Conservation (phyloP, 2,888 invertebrate genomes). For the Noctua comes region DNA sequence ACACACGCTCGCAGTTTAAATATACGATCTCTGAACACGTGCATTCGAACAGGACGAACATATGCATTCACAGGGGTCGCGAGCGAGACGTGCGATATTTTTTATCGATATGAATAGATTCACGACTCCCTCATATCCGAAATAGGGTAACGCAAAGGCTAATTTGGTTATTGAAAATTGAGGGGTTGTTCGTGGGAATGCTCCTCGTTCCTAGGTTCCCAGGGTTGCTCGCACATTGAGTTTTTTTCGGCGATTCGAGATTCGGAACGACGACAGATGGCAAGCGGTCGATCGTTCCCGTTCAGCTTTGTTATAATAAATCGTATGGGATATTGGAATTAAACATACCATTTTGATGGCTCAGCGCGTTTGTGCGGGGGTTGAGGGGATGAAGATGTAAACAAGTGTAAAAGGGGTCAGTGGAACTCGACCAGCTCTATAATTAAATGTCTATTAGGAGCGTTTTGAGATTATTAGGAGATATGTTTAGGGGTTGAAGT, state of each 20-base stretch:
- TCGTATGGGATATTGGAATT: conserved; percentile 89
- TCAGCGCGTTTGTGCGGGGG: conserved; percentile 81
- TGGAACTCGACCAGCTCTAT: conserved; percentile 84
- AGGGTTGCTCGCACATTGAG: conserved; percentile 90
- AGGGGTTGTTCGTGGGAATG: conserved; percentile 93
- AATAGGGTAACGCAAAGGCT: conserved; percentile 91
- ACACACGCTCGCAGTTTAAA: conserved; percentile 83
- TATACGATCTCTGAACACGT: conserved; percentile 90
- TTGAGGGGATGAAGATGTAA: conserved; percentile 89
- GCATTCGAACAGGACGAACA: conserved; percentile 89
- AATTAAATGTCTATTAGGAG: conserved; percentile 90
- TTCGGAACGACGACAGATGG: conserved; percentile 90
- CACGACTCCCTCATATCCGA: conserved; percentile 90
- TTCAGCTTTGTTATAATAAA: conserved; percentile 89
- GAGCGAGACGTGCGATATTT: conserved; percentile 84
- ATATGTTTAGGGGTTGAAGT: conserved; percentile 82
- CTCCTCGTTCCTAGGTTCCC: conserved; percentile 92
- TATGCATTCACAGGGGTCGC: conserved; percentile 70
- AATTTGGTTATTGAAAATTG: conserved; percentile 91
- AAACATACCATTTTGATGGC: conserved; percentile 90
- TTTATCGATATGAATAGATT: conserved; percentile 89
- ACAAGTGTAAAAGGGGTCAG: conserved; percentile 91
- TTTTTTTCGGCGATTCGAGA: conserved; percentile 88
- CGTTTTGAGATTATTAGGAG: conserved; percentile 87
- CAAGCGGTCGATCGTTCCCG: conserved; percentile 88